Evolutionary conservation across 2,797 vertebrate genomes (phyloP).

Genomic region (Neopelma chrysocephalum): DNA sequence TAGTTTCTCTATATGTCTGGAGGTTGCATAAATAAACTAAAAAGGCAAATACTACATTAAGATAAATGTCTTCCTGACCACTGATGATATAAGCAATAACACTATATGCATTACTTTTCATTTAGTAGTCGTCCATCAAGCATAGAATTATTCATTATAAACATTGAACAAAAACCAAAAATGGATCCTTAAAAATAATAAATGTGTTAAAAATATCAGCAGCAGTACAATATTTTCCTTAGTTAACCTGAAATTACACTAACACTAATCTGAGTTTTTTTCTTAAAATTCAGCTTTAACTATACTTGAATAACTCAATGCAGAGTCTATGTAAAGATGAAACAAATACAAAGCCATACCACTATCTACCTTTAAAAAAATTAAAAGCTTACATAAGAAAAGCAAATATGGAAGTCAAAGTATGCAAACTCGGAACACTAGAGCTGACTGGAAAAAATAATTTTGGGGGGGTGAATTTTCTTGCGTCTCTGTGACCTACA

Average conservation of each 20-base stretch:
- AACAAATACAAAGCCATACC: background rate
- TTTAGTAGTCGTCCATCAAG: background rate
- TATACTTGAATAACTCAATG: background rate
- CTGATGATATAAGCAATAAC: background rate
- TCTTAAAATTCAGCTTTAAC: background rate
- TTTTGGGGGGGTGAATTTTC: background rate
- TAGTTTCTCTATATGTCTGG: background rate
- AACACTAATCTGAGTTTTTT: background rate
- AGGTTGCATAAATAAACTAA: background rate
- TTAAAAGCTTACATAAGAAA: background rate
- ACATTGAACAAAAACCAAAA: background rate
- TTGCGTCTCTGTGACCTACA: background rate
- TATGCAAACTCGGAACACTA: background rate
- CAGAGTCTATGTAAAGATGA: background rate
- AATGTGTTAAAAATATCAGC: background rate
- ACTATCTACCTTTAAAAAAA: background rate
- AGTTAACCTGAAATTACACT: background rate
- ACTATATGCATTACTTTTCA: background rate
- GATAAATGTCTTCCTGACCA: background rate
- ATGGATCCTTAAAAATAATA: background rate
- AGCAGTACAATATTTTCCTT: background rate
- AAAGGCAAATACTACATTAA: background rate
- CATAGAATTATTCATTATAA: background rate
- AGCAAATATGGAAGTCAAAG: background rate
- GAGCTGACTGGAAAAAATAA: background rate